Conservation (phyloP, 1,140 invertebrate genomes). For the Trypoxylus dichotomus region DNA sequence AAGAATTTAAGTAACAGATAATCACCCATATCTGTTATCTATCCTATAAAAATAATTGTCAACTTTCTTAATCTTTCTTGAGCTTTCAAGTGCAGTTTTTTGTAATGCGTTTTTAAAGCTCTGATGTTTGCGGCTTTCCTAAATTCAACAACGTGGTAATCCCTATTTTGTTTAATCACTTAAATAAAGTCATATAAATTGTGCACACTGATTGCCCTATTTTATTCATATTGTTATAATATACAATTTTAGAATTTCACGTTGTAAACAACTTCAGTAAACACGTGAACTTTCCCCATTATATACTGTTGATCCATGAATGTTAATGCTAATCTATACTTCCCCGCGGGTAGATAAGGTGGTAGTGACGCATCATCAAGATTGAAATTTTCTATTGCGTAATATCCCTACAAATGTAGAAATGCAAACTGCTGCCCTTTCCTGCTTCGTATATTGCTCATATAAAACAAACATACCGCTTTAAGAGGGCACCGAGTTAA, state of each 20-base stretch:
- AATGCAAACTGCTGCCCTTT: not conserved
- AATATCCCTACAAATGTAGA: not conserved
- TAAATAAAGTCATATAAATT: too few species aligned
- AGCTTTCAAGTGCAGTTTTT: too few species aligned
- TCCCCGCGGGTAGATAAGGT: not conserved
- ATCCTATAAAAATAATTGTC: too few species aligned
- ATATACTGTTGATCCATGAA: not conserved
- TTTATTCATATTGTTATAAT: too few species aligned
- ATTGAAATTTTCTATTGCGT: not conserved
- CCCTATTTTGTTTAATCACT: too few species aligned
- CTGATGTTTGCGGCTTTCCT: too few species aligned
- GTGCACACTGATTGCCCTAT: too few species aligned
- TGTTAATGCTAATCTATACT: not conserved
- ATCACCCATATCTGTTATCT: too few species aligned
- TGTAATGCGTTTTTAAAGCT: too few species aligned
- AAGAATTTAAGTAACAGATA: too few species aligned
- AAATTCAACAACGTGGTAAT: too few species aligned
- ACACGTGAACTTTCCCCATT: not conserved
- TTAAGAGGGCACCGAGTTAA: not conserved
- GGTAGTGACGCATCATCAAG: not conserved
- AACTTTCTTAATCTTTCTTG: too few species aligned
- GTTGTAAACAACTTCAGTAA: not conserved
- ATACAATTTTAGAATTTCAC: not conserved
- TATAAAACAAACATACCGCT: not conserved
- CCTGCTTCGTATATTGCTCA: not conserved